Evolutionary conservation across 2,113 vertebrate species (phyloP).

Genomic region (Salvelinus namaycush): DNA sequence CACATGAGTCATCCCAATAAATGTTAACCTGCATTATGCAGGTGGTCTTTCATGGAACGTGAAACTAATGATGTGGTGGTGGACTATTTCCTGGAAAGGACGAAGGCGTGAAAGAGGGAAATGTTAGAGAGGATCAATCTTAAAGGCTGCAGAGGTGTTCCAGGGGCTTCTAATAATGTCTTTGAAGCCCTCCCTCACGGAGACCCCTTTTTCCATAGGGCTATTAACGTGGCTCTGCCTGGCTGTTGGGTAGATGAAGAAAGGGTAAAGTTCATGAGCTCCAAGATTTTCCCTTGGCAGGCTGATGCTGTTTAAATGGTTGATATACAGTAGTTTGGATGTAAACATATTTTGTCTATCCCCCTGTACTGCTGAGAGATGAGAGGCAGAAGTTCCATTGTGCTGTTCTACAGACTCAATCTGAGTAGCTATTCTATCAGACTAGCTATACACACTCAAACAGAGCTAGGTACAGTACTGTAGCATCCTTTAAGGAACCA

Average conservation of each 20-base stretch:
- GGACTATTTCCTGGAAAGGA: constrained; percentile 33
- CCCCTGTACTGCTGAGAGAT: no score
- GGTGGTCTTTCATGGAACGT: constrained; percentile 14
- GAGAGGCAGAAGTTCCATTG: no score
- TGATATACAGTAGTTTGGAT: neutral
- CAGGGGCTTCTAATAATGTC: constrained; percentile 55
- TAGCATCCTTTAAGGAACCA: no score
- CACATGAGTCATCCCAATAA: no score
- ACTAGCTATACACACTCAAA: no score
- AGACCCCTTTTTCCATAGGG: constrained; percentile 32
- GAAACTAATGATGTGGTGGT: constrained; percentile 58
- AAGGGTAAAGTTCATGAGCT: neutral
- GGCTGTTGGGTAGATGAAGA: no score
- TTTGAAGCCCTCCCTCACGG: constrained; percentile 64
- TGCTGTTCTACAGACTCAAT: no score
- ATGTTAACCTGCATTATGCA: no score
- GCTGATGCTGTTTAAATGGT: constrained; percentile 24
- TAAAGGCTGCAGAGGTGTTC: constrained; percentile 63
- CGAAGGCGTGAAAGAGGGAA: constrained; percentile 44
- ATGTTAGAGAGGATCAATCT: constrained; percentile 66
- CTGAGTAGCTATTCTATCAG: no score
- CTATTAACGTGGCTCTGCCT: constrained; percentile 19
- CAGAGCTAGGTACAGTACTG: no score
- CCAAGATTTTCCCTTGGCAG: constrained; percentile 24
- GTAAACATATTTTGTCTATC: constrained; percentile 11